These are phyloP conservation scores for Aptenodytes patagonicus DNA, from an alignment of 2,113 vertebrate genomes.

Conservation along the genomic window DNA sequence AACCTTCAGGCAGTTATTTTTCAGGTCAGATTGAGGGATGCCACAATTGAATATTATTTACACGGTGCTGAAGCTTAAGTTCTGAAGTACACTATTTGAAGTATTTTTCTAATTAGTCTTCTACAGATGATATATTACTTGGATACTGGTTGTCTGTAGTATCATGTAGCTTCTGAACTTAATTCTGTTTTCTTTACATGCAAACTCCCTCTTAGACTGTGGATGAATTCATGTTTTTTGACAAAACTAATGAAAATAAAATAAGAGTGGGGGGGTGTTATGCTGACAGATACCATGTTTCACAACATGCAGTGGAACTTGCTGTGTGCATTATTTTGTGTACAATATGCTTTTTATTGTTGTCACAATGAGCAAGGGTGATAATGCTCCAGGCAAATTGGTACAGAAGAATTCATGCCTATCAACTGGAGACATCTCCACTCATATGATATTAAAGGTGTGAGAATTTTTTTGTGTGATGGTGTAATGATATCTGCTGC, in stretches of 20 bases:
- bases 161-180: neutral
- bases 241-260: neutral
- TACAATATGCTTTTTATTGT: neutral
- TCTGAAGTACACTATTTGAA: neutral
- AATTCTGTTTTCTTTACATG: neutral
- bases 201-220: neutral
- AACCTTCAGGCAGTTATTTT: neutral
- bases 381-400: neutral
- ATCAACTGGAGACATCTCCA: neutral
- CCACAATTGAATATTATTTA: neutral
- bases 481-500: neutral
- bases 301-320: neutral
- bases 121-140: neutral
- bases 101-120: neutral
- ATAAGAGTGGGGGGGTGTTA: neutral
- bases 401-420: neutral
- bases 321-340: neutral
- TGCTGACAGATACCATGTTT: neutral
- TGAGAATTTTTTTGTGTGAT: neutral
- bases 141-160: neutral
- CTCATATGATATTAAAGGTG: neutral
- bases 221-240: neutral
- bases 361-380: neutral
- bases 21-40: neutral
- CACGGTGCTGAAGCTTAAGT: neutral